These are phyloP conservation scores for Microcebus tavaratra DNA, from an alignment of 2,113 vertebrate genomes.

Conservation along the genomic window DNA sequence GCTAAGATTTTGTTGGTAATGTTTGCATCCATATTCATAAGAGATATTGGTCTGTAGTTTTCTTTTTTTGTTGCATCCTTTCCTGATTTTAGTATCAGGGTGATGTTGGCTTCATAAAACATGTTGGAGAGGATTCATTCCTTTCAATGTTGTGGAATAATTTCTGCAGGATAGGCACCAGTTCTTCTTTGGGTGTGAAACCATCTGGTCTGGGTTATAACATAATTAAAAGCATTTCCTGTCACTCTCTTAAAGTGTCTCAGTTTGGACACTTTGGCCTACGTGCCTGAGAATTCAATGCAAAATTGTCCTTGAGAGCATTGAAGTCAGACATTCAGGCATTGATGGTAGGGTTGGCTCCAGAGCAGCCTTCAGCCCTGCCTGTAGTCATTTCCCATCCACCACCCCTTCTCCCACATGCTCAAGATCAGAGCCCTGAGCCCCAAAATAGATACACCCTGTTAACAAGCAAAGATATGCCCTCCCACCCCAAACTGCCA, in stretches of 20 bases:
- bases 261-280: not conserved
- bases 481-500: not conserved
- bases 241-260: not conserved
- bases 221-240: not conserved
- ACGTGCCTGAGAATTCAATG: not conserved
- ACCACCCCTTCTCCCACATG: not conserved
- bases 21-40: no score
- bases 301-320: not conserved
- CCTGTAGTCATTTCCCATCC: not conserved
- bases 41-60: no score
- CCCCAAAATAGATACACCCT: not conserved
- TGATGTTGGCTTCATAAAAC: no score
- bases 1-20: no score
- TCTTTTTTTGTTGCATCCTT: no score
- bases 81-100: no score
- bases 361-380: not conserved
- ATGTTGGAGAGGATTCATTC: no score
- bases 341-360: not conserved
- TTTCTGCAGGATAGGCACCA: no score
- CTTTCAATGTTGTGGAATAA: no score
- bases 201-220: no score
- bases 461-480: not conserved
- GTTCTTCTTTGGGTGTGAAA: no score
- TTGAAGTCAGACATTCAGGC: not conserved
- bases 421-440: not conserved